phyloP scores from a whole-genome alignment of 2,113 vertebrate species.

The Lanius collurio region DNA sequence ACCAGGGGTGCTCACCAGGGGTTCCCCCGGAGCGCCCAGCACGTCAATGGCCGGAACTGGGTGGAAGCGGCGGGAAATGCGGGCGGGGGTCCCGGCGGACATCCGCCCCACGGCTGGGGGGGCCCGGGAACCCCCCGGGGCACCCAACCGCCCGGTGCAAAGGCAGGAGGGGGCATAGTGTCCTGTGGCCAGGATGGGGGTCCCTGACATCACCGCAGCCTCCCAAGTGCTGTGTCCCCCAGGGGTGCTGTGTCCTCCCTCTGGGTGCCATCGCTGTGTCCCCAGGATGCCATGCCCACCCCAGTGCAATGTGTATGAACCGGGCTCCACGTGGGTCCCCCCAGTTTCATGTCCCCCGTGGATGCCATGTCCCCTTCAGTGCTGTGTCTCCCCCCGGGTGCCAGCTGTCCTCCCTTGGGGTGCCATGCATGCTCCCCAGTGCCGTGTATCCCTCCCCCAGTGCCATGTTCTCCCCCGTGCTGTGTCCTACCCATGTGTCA shows the following conservation, averaged over 20 bases:
- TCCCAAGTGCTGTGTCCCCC: neutral
- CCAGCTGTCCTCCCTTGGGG: no score
- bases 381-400: neutral
- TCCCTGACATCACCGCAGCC: neutral
- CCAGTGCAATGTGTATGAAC: no score
- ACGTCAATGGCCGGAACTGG: neutral
- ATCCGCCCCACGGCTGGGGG: neutral
- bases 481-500: neutral
- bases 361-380: neutral
- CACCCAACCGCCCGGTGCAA: rapidly evolving
- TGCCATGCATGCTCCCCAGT: no score
- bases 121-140: neutral
- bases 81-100: neutral
- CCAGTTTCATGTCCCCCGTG: neutral
- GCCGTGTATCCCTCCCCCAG: neutral
- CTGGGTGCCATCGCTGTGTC: neutral
- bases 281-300: neutral
- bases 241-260: neutral
- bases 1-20: neutral
- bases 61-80: neutral
- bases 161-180: no score
- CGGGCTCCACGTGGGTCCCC: rapidly evolving
- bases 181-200: neutral
- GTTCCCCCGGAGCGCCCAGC: neutral
- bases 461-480: no score